A percentile compares a stretch with the other conserved stretches of the same genome.
These are phyloP conservation scores for Eupsilia transversa DNA, from an alignment of 2,888 invertebrate species.

Conservation along the genomic window DNA sequence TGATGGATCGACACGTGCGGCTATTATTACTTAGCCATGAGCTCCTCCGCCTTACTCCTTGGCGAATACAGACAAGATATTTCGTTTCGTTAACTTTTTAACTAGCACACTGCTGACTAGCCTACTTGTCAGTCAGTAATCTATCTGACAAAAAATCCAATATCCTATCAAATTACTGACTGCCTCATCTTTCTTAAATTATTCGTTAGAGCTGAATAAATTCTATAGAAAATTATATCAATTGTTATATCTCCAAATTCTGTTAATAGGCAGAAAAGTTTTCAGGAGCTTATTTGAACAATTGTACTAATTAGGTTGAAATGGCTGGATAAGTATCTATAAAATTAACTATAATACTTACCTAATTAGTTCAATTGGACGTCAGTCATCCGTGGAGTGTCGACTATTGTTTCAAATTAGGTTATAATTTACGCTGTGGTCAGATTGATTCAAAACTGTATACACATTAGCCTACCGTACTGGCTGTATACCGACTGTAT, in stretches of 20 bases:
- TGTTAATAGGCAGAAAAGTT: not conserved
- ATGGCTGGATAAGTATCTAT: constrained; percentile 7
- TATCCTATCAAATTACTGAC: constrained; percentile 1
- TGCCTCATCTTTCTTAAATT: constrained; percentile 2
- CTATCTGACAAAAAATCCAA: not conserved
- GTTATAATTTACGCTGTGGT: not conserved
- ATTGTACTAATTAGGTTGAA: constrained; percentile 19
- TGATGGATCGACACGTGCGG: too few relatives aligned
- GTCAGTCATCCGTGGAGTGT: not conserved
- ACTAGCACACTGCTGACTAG: not conserved
- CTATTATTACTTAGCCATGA: too few relatives aligned
- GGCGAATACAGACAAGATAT: not conserved
- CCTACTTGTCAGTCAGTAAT: too few relatives aligned
- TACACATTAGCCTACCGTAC: not conserved
- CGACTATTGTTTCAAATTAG: not conserved
- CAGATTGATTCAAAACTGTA: not conserved
- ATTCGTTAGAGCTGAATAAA: not conserved
- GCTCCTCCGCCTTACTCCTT: not conserved
- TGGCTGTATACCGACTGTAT: too few relatives aligned
- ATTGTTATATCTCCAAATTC: constrained; percentile 20
- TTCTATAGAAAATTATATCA: constrained; percentile 33
- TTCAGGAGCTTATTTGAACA: constrained; percentile 2
- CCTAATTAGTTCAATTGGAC: constrained; percentile 4
- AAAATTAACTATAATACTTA: constrained; percentile 8
- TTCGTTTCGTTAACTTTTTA: not conserved